phyloP scores from a whole-genome alignment of 2,888 invertebrate genomes.

The Catocala fraxini region DNA sequence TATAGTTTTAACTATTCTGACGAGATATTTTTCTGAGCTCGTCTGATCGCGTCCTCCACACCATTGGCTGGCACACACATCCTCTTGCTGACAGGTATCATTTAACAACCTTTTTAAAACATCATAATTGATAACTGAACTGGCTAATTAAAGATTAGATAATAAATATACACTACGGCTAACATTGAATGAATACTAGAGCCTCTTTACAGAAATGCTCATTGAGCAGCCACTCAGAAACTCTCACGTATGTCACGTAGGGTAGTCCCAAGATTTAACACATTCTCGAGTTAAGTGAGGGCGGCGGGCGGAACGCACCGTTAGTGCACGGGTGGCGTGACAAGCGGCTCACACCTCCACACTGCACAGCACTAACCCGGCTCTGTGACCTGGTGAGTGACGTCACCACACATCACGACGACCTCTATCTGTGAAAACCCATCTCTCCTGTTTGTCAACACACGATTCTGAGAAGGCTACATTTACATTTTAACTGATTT shows the following conservation, averaged over 20 bases:
- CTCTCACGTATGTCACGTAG: slow-evolving; percentile 13
- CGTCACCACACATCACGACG: slow-evolving; percentile 14
- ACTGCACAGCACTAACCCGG: slow-evolving; percentile 47
- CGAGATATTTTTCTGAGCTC: too few relatives aligned
- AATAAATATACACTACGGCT: too few relatives aligned
- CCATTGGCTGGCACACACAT: too few relatives aligned
- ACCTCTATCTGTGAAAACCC: not conserved
- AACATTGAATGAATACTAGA: too few relatives aligned
- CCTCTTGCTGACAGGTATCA: too few relatives aligned
- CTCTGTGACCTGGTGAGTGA: slow-evolving; percentile 43
- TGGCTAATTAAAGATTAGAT: too few relatives aligned
- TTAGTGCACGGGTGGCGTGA: slow-evolving; percentile 77
- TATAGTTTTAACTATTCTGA: too few relatives aligned
- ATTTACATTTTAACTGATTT: slow-evolving; percentile 2
- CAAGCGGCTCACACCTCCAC: slow-evolving; percentile 66
- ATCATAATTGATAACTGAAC: too few relatives aligned
- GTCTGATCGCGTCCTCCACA: too few relatives aligned
- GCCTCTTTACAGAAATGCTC: not conserved
- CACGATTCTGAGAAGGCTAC: not conserved
- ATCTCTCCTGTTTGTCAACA: not conserved
- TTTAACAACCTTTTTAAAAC: too few relatives aligned
- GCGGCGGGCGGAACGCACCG: slow-evolving; percentile 75
- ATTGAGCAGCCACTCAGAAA: slow-evolving; percentile 4
- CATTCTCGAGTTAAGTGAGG: slow-evolving; percentile 46
- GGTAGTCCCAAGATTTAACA: slow-evolving; percentile 39